Evolutionary conservation across 2,888 invertebrate genomes (phyloP), one percentile per base, ranked within the genome.

Genomic region (Drosophila acutilabella): DNA sequence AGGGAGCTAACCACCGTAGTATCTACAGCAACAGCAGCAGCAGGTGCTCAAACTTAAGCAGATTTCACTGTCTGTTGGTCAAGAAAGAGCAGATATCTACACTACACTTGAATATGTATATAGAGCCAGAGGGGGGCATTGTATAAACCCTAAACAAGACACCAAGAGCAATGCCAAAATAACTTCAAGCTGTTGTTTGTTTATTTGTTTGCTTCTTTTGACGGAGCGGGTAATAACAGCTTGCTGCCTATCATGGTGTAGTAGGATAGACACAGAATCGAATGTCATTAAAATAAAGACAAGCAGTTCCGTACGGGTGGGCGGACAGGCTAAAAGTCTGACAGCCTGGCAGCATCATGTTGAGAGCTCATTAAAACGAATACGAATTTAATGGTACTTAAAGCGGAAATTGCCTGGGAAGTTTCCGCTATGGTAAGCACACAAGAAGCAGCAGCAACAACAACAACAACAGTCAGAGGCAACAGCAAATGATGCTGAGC

Each of bases 301-400:
- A 78, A 60, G 53, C 52, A 26, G 62, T 40, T 40, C 65, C 58
- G 64, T 51, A 41, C 52, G 51, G 30, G 58, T 11, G 33, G 16
- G 50, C 16, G 59, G 44, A 53, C 48, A 69, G 66, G 50, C 48
- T 45, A 60, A 36, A 45, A 56, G 50, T 8, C 30, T 11, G 54
- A 8, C 42, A 44, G 40, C 30, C 48, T 23, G 64, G 53, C 71
- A 78, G 81, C 80, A 81, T 77, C 84, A 88, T 87, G 87, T 88
- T 82, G 87, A 88, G 87, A 87, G 88, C 88, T 87, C 88, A 87
- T 87, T 87, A 87, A 87, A 84, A 88, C 80, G 87, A 81, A 87
- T 88, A 81, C 84, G 84, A 87, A 84, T 87, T 87, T 87, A 87
- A 88, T 88, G 88, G 87, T 82, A 87, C 89, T 88, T 87, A 81